Percentiles rank a stretch among this genome's conserved stretches.
Evolutionary conservation across 2,113 vertebrate species (phyloP).

Genomic region (Alaudala cheleensis): DNA sequence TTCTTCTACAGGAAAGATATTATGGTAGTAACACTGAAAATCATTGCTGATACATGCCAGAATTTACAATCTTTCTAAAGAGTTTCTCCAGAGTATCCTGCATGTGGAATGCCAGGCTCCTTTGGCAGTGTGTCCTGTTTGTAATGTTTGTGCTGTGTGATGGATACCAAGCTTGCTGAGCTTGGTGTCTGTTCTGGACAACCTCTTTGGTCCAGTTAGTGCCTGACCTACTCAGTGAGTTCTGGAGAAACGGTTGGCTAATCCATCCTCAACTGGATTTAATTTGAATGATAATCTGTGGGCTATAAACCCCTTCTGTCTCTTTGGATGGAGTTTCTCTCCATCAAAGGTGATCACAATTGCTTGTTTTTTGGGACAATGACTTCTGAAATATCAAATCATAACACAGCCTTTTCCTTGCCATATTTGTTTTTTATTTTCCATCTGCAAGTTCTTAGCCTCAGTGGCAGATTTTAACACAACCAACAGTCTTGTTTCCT

Average conservation of each 20-base stretch:
- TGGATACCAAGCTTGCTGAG: background rate
- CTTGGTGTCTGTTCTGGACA: background rate
- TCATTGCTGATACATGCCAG: background rate
- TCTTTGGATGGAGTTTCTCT: background rate
- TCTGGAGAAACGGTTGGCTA: background rate
- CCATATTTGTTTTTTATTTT: background rate
- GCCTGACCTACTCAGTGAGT: background rate
- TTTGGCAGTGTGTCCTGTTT: background rate
- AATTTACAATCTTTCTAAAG: background rate
- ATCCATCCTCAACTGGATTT: background rate
- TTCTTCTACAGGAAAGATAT: background rate
- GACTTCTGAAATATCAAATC: background rate
- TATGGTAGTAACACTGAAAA: background rate
- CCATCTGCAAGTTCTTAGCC: background rate
- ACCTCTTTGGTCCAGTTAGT: background rate
- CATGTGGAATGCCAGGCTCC: background rate
- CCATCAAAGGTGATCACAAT: background rate
- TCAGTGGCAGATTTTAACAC: background rate
- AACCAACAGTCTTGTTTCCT: background rate
- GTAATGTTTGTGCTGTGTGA: rapidly evolving
- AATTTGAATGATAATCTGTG: background rate
- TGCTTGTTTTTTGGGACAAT: background rate
- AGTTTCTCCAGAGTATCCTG: background rate
- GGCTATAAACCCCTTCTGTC: background rate
- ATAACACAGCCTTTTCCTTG: background rate